Conservation (phyloP, 2,113 vertebrate species). For the Numenius arquata region DNA sequence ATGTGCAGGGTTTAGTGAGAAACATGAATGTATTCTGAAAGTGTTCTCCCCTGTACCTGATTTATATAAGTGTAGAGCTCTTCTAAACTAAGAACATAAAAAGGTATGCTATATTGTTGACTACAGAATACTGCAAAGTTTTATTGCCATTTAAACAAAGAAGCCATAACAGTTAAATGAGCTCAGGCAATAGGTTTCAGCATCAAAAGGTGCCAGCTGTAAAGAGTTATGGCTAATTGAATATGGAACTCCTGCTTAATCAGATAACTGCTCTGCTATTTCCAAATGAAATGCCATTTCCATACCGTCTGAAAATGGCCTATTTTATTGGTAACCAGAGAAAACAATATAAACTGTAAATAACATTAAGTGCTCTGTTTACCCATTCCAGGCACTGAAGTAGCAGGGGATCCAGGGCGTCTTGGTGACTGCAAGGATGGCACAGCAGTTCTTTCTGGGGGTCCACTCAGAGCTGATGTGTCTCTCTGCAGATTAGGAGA, state of each 20-base stretch:
- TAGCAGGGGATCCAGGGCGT: conserved; percentile 86
- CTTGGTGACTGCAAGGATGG: conserved; percentile 81
- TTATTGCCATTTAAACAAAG: conserved; percentile 88
- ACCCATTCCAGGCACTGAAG: conserved; percentile 91
- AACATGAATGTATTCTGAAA: conserved; percentile 70
- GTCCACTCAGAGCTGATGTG: conserved; percentile 84
- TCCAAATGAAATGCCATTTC: conserved; percentile 85
- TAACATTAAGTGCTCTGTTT: conserved; percentile 88
- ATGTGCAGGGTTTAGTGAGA: conserved; percentile 51
- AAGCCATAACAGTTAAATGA: conserved; percentile 85
- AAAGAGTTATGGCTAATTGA: conserved; percentile 88
- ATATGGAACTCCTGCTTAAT: conserved; percentile 86
- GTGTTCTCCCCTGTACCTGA: conserved; percentile 65
- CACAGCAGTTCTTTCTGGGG: conserved; percentile 82
- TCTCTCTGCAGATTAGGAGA: conserved; percentile 79
- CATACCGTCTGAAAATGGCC: conserved; percentile 80
- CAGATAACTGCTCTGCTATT: conserved; percentile 84
- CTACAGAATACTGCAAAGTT: conserved; percentile 82
- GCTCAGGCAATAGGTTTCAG: conserved; percentile 83
- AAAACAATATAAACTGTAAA: conserved; percentile 86
- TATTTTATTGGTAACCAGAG: conserved; percentile 85
- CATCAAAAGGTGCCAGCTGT: conserved; percentile 83
- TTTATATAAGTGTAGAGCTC: conserved; percentile 74
- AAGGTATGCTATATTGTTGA: conserved; percentile 78
- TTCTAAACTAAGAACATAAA: conserved; percentile 80